Evolutionary conservation across 2,888 invertebrate species (phyloP).

Genomic region (Acanthosoma haemorrhoidale): DNA sequence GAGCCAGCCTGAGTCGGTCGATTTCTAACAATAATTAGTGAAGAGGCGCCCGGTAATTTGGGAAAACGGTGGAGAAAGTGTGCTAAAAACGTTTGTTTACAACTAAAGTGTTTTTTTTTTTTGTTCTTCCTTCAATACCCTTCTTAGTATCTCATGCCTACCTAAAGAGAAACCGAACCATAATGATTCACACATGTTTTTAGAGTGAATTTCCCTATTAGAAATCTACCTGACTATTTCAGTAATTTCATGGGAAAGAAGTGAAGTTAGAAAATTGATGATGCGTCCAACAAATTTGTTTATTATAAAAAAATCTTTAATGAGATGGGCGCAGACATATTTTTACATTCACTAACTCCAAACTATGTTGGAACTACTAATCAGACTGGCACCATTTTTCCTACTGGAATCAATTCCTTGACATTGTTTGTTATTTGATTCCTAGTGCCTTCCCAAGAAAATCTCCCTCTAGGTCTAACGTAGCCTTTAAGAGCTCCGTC

Average conservation of each 20-base stretch:
- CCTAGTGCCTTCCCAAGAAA: no score
- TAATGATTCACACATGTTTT: background rate
- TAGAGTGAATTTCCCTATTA: background rate
- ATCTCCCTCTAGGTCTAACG: no score
- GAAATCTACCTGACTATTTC: background rate
- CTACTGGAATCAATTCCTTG: no score
- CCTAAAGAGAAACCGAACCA: background rate
- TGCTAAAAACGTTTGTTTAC: background rate
- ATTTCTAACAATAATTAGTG: background rate
- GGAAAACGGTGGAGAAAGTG: background rate
- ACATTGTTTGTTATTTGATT: no score
- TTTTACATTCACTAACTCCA: no score
- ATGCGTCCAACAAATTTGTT: no score
- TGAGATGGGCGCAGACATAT: no score
- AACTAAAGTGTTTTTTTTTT: background rate
- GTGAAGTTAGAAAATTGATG: background rate
- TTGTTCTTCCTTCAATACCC: background rate
- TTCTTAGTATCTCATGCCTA: background rate
- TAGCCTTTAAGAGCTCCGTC: no score
- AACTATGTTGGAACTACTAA: no score
- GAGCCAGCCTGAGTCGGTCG: background rate
- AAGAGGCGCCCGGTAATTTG: background rate
- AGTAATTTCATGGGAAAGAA: background rate
- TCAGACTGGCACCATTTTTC: no score
- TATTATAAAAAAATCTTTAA: no score